Conservation (phyloP, 2,797 vertebrate genomes). For the Oryzias sinensis region DNA sequence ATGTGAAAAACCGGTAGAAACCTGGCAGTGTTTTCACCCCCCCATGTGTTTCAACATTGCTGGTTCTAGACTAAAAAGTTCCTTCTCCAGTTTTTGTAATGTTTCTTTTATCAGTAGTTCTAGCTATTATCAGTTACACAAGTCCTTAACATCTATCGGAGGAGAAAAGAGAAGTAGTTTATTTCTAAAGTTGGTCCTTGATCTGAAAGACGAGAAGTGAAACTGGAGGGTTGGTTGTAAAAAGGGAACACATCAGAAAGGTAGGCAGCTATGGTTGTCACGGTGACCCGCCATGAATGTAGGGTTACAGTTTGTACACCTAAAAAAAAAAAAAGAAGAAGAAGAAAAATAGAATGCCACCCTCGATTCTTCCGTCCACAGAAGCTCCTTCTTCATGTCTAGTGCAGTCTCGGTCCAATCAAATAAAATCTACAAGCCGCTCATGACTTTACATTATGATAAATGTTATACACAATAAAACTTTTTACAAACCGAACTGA, state of each 20-base stretch:
- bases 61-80: constrained; percentile 62
- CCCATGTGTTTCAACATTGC: constrained; percentile 69
- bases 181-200: constrained; percentile 20
- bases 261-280: constrained; percentile 79
- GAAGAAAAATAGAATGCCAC: not conserved
- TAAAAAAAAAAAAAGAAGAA: constrained; percentile 7
- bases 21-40: constrained; percentile 71
- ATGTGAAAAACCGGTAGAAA: constrained; percentile 64
- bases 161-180: constrained; percentile 34
- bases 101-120: constrained; percentile 63
- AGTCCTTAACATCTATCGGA: constrained; percentile 66
- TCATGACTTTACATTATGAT: constrained; percentile 73
- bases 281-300: constrained; percentile 64
- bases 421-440: constrained; percentile 67
- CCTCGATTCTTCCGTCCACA: constrained; percentile 24
- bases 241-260: constrained; percentile 70
- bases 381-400: constrained; percentile 55
- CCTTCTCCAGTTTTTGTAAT: constrained; percentile 54
- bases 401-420: constrained; percentile 57
- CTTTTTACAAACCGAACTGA: constrained; percentile 76
- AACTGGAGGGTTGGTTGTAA: constrained; percentile 46
- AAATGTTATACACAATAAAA: constrained; percentile 78
- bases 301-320: constrained; percentile 60
- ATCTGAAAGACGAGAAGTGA: constrained; percentile 39
- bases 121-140: constrained; percentile 66